Conservation (phyloP, 2,888 invertebrate species). For the Epistrophella euchroma region DNA sequence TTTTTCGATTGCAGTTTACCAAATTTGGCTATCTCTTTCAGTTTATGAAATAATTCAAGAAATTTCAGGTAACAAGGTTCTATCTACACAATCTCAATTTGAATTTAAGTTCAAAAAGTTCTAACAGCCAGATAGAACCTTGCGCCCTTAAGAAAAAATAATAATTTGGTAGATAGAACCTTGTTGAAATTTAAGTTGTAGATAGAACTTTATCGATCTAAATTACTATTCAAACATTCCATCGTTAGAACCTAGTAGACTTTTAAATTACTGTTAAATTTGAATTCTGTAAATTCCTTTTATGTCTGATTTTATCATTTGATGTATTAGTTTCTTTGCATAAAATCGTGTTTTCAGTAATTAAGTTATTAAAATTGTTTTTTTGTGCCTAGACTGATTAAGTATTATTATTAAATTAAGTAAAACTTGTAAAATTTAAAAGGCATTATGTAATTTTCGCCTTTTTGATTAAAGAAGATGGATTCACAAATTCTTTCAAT, state of each 20-base stretch:
- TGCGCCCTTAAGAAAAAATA: neutral
- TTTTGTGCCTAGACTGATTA: no score
- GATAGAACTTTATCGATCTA: neutral
- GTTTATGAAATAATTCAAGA: slow-evolving; percentile 17
- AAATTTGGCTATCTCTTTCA: slow-evolving; percentile 21
- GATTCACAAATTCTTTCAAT: neutral
- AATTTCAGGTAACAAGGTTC: neutral
- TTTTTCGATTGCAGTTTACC: neutral
- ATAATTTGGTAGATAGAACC: slow-evolving; percentile 27
- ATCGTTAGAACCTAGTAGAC: slow-evolving; percentile 1
- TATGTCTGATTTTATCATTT: neutral
- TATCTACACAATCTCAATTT: neutral
- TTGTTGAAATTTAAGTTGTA: slow-evolving; percentile 17
- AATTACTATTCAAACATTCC: neutral
- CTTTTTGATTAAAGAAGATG: neutral
- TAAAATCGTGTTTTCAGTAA: neutral
- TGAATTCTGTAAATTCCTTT: neutral
- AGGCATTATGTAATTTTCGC: neutral
- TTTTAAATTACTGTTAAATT: slow-evolving; percentile 8
- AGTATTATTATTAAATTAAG: neutral
- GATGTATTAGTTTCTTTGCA: neutral
- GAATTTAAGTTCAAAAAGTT: slow-evolving; percentile 19
- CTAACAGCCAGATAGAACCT: slow-evolving; percentile 13
- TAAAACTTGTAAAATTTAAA: slow-evolving; percentile 2
- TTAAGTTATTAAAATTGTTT: no score